Conservation (phyloP, 2,113 vertebrate genomes). For the Hyaena hyaena region DNA sequence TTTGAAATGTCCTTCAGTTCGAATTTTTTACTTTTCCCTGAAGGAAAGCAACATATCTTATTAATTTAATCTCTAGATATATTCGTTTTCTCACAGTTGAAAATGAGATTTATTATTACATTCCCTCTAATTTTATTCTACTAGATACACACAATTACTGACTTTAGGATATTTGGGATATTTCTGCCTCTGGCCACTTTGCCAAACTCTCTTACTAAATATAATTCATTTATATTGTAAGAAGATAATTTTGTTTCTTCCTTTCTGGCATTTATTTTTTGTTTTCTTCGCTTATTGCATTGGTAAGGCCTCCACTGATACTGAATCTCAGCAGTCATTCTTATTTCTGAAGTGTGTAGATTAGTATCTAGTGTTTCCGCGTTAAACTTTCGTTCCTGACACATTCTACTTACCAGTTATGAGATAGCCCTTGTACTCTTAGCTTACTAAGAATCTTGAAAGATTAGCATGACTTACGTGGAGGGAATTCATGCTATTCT, state of each 20-base stretch:
- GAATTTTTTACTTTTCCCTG: background rate
- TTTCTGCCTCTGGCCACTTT: background rate
- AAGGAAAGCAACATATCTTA: background rate
- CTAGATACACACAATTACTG: background rate
- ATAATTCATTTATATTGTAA: slow-evolving; percentile 11
- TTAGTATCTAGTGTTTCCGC: background rate
- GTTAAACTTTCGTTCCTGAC: background rate
- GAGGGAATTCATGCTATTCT: background rate
- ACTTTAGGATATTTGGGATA: background rate
- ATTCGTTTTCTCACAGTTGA: background rate
- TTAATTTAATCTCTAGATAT: background rate
- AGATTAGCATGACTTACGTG: background rate
- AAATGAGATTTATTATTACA: slow-evolving; percentile 4
- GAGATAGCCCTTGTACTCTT: background rate
- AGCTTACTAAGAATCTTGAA: background rate
- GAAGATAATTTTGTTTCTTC: background rate
- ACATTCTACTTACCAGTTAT: background rate
- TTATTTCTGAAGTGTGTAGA: background rate
- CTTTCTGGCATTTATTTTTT: background rate
- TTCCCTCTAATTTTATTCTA: background rate
- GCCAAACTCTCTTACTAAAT: background rate
- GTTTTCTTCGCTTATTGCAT: slow-evolving; percentile 30
- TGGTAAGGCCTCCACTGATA: background rate
- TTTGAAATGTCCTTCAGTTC: background rate
- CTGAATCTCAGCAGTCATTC: background rate